A percentile compares a stretch with the other conserved stretches of the same genome.
Conservation (phyloP, 2,888 invertebrate genomes). For the Lottia scabra region DNA sequence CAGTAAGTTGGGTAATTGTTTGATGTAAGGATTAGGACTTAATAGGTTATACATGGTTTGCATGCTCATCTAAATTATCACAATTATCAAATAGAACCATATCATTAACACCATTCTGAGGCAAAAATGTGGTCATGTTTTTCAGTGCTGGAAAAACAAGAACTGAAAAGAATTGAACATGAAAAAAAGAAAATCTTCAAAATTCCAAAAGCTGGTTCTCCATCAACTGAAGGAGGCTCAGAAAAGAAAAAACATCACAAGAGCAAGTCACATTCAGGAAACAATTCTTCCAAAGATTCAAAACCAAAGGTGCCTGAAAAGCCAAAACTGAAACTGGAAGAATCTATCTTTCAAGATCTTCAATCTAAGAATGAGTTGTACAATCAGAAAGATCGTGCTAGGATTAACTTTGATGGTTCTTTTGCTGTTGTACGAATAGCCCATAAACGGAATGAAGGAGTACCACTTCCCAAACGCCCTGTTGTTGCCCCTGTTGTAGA, state of each 20-base stretch:
- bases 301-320: neutral
- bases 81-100: too few species aligned
- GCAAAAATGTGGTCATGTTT: neutral
- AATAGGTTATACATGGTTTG: too few species aligned
- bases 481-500: neutral
- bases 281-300: neutral
- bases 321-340: conserved; percentile 7
- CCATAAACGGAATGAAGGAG: neutral
- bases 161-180: conserved; percentile 28
- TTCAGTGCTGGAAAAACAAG: conserved; percentile 2
- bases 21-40: too few species aligned
- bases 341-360: conserved; percentile 13
- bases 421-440: neutral
- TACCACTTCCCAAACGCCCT: neutral
- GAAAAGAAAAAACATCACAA: neutral
- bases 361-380: conserved; percentile 2
- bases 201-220: conserved; percentile 12
- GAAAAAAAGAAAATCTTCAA: conserved; percentile 32
- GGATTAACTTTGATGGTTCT: neutral
- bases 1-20: too few species aligned
- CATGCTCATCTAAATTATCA: too few species aligned
- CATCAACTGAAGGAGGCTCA: neutral
- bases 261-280: neutral
- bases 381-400: neutral
- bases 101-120: too few species aligned